phyloP scores from a whole-genome alignment of 2,888 invertebrate species.

The Lordiphosa fenestrarum region DNA sequence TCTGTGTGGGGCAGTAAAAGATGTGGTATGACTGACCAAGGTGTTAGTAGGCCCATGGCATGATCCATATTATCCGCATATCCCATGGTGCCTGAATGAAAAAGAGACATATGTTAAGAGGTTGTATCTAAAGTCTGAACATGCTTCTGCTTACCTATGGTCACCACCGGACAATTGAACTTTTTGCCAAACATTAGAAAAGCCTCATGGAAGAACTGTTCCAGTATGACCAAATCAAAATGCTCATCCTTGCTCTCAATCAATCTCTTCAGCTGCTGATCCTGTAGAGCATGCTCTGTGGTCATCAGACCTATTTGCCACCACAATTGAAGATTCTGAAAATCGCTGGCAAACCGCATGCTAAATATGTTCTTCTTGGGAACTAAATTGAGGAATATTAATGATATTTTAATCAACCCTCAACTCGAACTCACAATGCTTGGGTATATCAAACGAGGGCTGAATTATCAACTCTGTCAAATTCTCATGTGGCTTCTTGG shows the following conservation, averaged over 20 bases:
- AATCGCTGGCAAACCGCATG: slow-evolving; percentile 77
- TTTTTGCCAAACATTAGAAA: slow-evolving; percentile 80
- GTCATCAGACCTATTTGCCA: slow-evolving; percentile 75
- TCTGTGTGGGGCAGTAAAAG: slow-evolving; percentile 76
- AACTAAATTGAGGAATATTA: slow-evolving; percentile 50
- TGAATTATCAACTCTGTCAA: slow-evolving; percentile 79
- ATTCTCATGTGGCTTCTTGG: slow-evolving; percentile 79
- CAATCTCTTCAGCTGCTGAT: slow-evolving; percentile 68
- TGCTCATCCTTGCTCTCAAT: slow-evolving; percentile 78
- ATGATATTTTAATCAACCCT: too few species aligned
- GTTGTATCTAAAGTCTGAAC: too few species aligned
- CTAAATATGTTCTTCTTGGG: slow-evolving; percentile 76
- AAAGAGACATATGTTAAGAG: too few species aligned
- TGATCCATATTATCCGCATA: slow-evolving; percentile 80
- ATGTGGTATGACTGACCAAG: slow-evolving; percentile 79
- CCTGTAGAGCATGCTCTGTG: slow-evolving; percentile 75
- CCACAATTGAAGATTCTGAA: slow-evolving; percentile 76
- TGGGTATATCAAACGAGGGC: slow-evolving; percentile 77
- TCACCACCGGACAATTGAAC: slow-evolving; percentile 79
- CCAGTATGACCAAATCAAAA: slow-evolving; percentile 80
- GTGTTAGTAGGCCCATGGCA: slow-evolving; percentile 79
- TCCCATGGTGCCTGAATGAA: slow-evolving; percentile 76
- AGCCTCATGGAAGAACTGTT: slow-evolving; percentile 81
- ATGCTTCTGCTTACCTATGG: slow-evolving; percentile 45
- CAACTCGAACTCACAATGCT: slow-evolving; percentile 68